A percentile compares a stretch with the other conserved stretches of the same genome.
Evolutionary conservation across 2,888 invertebrate genomes (phyloP).

Genomic region (Aspidiotus rigidus): DNA sequence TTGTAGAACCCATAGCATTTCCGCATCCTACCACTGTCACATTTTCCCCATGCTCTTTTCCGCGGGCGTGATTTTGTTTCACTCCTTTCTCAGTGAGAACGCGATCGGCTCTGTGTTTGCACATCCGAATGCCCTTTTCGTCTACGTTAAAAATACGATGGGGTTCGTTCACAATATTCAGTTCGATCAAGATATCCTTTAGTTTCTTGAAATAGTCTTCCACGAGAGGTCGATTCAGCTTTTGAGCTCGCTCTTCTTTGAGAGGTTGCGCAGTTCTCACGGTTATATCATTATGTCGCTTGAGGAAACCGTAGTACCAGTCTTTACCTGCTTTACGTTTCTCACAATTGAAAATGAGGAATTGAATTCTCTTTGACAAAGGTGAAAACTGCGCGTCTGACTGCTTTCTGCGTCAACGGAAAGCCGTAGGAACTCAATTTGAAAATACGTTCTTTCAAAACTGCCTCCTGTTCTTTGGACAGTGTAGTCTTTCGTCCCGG

Average conservation of each 20-base stretch:
- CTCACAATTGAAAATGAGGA: too few species aligned
- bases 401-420: too few species aligned
- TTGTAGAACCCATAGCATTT: slow-evolving; percentile 40
- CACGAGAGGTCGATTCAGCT: slow-evolving; percentile 38
- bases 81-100: too few species aligned
- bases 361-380: too few species aligned
- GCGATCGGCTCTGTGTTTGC: slow-evolving; percentile 38
- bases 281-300: not conserved
- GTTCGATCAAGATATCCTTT: slow-evolving; percentile 31
- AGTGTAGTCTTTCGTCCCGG: too few species aligned
- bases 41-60: slow-evolving; percentile 41
- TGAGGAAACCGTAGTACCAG: not conserved
- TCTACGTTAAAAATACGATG: slow-evolving; percentile 40
- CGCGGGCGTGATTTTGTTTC: not conserved
- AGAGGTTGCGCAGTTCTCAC: slow-evolving; percentile 38
- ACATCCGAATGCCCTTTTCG: slow-evolving; percentile 40
- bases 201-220: slow-evolving; percentile 39
- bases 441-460: too few species aligned
- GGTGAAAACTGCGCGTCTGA: too few species aligned
- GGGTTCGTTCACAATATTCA: slow-evolving; percentile 37
- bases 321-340: not conserved
- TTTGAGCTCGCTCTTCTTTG: slow-evolving; percentile 39
- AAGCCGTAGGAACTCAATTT: too few species aligned
- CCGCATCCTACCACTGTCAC: slow-evolving; percentile 41
- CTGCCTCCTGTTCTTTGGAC: too few species aligned